Evolutionary conservation across 2,888 invertebrate genomes (phyloP), one percentile per base, ranked within the genome.

Genomic region (Diaprepes abbreviatus): DNA sequence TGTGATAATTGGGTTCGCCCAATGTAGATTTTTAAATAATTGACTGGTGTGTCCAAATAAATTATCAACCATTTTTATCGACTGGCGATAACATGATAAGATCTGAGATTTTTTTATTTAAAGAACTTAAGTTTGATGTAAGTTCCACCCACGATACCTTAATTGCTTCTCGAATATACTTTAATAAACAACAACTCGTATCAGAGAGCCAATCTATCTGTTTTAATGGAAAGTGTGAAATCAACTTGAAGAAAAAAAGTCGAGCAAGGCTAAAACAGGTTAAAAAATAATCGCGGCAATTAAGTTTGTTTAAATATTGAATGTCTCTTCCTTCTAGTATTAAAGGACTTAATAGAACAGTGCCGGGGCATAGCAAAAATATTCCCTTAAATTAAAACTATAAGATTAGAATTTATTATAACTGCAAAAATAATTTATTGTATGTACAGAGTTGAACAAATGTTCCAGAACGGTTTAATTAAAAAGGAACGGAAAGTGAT

Each of bases 81-180:
- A 0, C 2, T 14, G 1, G 6, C 4, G 21, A 60, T 38, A 55
- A 62, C 45, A 28, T 4, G 45, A 68, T 68, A 68, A 45, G 55
- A 40, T 57, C 57, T 36, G 57, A 57, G 38, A 63, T 68, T 57
- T 54, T 68, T 58, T 68, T 57, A 62, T 55, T 68, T 14, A 68
- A 57, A 45, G 50, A 45, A 31, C 38, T 24, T 38, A 28, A 55
- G 36, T 60, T 62, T 57, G 57, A 68, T 50, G 35, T 50, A 68
- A 48, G 50, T 63, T 38, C 68, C 68, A 63, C 68, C 68, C 63
- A 68, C 68, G 57, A 40, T 38, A 63, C 57, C 52, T 68, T 68
- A 68, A 68, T 68, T 68, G 68, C 50, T 68, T 50, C 28, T 38
- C 68, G n/a, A 68, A 68, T 68, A 68, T 63, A 55, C 68, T 63